These are phyloP conservation scores for Bryconaethiops microstoma DNA, from an alignment of 2,797 vertebrate genomes.

Conservation along the genomic window DNA sequence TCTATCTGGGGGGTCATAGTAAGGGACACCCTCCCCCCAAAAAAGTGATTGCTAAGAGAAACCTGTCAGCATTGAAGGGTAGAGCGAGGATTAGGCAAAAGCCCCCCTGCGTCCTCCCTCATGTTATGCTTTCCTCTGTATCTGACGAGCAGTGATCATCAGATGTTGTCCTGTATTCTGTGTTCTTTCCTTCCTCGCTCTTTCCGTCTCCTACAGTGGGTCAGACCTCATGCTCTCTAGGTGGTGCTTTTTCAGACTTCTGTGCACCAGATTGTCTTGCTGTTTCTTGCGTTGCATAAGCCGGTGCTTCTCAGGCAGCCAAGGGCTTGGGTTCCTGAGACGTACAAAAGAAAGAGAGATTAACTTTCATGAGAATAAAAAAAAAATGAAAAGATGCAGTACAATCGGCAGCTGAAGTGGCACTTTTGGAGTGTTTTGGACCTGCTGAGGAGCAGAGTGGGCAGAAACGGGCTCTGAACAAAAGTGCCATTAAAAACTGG, in stretches of 20 bases:
- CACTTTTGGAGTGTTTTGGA: constrained; percentile 4
- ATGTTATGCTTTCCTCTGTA: constrained; percentile 61
- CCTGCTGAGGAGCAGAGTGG: not conserved
- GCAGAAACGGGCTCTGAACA: not conserved
- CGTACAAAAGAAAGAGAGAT: constrained; percentile 59
- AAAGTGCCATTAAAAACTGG: not conserved
- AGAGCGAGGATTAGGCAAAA: constrained; percentile 61
- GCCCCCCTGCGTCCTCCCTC: constrained; percentile 70
- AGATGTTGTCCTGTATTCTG: constrained; percentile 22
- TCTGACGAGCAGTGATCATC: constrained; percentile 40
- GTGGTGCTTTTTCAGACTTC: constrained; percentile 48
- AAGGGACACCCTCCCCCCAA: constrained; percentile 62
- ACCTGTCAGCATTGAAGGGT: constrained; percentile 61
- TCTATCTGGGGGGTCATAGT: constrained; percentile 70
- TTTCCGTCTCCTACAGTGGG: constrained; percentile 53
- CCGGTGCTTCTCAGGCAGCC: constrained; percentile 55
- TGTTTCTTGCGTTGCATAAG: constrained; percentile 41
- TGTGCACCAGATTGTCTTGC: constrained; percentile 35
- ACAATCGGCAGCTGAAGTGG: constrained; percentile 15
- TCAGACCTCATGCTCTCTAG: constrained; percentile 54
- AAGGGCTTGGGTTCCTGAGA: constrained; percentile 63
- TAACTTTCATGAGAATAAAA: constrained; percentile 49
- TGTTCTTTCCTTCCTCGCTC: constrained; percentile 44
- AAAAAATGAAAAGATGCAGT: not conserved
- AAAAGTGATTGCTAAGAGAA: constrained; percentile 38